These are phyloP conservation scores for Pedionomus torquatus DNA, from an alignment of 2,113 vertebrate species.

Conservation along the genomic window DNA sequence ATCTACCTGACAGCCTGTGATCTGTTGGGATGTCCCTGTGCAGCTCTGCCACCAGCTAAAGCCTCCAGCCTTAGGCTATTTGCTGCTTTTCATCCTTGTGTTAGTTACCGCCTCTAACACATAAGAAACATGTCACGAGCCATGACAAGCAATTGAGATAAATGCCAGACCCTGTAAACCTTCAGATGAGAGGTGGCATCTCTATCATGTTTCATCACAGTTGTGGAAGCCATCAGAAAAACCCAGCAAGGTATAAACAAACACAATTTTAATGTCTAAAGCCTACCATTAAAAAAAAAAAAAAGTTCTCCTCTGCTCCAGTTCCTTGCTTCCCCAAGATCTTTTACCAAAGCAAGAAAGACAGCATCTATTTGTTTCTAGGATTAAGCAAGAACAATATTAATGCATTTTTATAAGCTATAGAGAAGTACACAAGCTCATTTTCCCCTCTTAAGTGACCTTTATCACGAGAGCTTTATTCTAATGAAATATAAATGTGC, in stretches of 20 bases:
- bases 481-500: constrained; percentile 12
- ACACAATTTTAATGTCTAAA: not conserved
- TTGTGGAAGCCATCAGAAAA: not conserved
- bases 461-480: not conserved
- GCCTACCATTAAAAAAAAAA: not conserved
- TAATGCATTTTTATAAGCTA: not conserved
- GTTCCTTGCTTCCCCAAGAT: not conserved
- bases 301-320: not conserved
- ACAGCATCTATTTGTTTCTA: constrained; percentile 12
- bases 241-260: not conserved
- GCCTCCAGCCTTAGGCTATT: constrained; percentile 29
- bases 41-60: not conserved
- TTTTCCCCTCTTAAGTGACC: not conserved
- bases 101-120: not conserved
- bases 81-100: constrained; percentile 24
- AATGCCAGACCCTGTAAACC: constrained; percentile 4
- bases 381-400: not conserved
- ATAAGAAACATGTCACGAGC: not conserved
- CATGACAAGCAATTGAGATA: constrained; percentile 21
- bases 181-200: not conserved
- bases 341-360: not conserved
- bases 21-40: not conserved
- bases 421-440: not conserved
- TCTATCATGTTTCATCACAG: not conserved
- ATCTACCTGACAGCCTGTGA: not conserved